Base-by-base conservation (phyloP, 2,113 vertebrate genomes). In the Bucco capensis region DNA sequence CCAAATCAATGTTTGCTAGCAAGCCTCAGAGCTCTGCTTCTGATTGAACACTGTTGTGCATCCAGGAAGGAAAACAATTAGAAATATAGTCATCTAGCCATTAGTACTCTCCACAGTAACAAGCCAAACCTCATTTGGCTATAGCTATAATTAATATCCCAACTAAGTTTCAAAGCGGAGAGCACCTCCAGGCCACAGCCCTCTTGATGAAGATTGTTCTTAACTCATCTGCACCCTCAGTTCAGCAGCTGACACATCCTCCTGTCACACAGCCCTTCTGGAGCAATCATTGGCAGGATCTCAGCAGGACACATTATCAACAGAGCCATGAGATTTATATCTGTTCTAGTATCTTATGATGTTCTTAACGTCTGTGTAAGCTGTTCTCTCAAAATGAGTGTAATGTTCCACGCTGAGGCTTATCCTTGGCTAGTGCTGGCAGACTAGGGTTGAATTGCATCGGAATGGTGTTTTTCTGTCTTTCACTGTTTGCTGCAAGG, bases 1-100 rank as follows among this genome's bases (percentile, higher is more conserved):
- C 69, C 57, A 91, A 96, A 92, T 91, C 90, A 79, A 67, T 94
- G 88, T 89, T 91, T 95, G 88, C 83, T 86, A 94, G 56, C 83
- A 93, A 95, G 73, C 69, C 93, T 85, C 93, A 91, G 47, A 95
- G 90, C 90, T 88, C 80, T 84, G 83, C 86, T 83, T 90, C 83
- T 95, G 93, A 95, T 71, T 93, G 85, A 96, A 89, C 51, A 75
- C 44, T 37, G 61, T 56, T 78, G 61, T 71, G 53, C 14, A 95
- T 69, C 69, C 76, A 91, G 88, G 69, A 94, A 88, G 86, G 60
- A 91, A 88, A 30, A 90, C 62, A 90, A 83, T 93, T 92, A 94
- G 79, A 88, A 88, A 91, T 46, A 56, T 4, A 84, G 87, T 84
- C 53, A 85, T 93, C 74, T 77, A 80, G 53, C 53, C 83, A 86